Percentiles rank a stretch among this genome's conserved stretches.
These are phyloP conservation scores for Hirtodrosophila histrioides DNA, from an alignment of 2,888 invertebrate genomes.

Conservation along the genomic window DNA sequence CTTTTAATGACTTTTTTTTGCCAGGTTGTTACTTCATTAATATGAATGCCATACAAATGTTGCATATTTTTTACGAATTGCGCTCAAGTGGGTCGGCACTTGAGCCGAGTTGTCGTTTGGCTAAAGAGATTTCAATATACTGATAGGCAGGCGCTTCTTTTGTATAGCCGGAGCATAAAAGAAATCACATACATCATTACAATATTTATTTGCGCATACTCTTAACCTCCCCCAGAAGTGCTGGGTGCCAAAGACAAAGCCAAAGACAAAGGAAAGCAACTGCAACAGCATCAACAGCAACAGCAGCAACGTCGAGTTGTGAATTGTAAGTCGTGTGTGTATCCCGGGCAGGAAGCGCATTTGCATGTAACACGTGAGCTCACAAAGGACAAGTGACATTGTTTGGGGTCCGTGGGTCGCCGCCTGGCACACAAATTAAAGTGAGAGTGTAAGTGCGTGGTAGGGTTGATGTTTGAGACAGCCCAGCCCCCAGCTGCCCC, in stretches of 20 bases:
- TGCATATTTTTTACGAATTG: conserved; percentile 46
- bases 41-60: conserved; percentile 60
- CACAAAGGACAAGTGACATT: conserved; percentile 77
- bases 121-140: conserved; percentile 74
- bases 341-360: conserved; percentile 64
- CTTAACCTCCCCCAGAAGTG: conserved; percentile 50
- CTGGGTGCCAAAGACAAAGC: conserved; percentile 9
- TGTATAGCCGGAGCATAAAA: conserved; percentile 52
- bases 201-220: conserved; percentile 73
- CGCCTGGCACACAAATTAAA: conserved; percentile 74
- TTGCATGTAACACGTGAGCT: conserved; percentile 77
- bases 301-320: conserved; percentile 31
- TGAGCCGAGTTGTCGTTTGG: conserved; percentile 50
- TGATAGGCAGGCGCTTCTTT: conserved; percentile 61
- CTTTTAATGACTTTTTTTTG: conserved; percentile 67
- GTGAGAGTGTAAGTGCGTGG: conserved; percentile 68
- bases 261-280: conserved; percentile 44
- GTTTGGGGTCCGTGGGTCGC: conserved; percentile 63
- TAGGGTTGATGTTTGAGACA: conserved; percentile 45
- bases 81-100: conserved; percentile 58
- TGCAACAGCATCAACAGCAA: conserved; percentile 9
- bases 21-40: conserved; percentile 76
- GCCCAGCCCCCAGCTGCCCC: conserved; percentile 19
- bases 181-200: conserved; percentile 78
- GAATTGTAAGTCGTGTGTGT: conserved; percentile 51